phyloP scores from a whole-genome alignment of 2,888 invertebrate genomes.

The Diarsia rubi region DNA sequence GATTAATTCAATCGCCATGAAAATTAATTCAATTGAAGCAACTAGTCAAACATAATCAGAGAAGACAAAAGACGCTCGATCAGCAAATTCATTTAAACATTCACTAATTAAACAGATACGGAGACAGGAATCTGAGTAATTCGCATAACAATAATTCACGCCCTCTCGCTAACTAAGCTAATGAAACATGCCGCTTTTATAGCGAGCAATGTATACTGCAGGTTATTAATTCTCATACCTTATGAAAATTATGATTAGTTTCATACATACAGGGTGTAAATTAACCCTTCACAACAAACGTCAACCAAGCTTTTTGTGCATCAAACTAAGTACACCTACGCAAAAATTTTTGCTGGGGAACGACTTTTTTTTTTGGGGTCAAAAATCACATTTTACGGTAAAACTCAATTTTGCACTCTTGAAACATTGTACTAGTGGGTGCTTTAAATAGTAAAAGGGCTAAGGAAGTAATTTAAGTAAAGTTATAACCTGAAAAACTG shows the following conservation, averaged over 20 bases:
- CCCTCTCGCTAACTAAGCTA: constrained; percentile 30
- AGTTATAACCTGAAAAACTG: no score
- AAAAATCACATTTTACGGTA: no score
- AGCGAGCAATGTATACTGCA: constrained; percentile 44
- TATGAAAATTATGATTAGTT: background rate
- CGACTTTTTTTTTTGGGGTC: no score
- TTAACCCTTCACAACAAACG: no score
- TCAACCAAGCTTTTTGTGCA: no score
- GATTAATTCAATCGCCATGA: background rate
- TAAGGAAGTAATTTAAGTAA: no score
- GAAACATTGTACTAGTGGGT: no score
- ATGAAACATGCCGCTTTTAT: constrained; percentile 42
- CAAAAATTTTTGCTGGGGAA: no score
- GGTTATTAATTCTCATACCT: constrained; percentile 31
- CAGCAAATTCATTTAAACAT: constrained; percentile 42
- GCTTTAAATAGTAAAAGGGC: no score
- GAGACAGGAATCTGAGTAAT: constrained; percentile 50
- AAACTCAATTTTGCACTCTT: no score
- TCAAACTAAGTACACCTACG: no score
- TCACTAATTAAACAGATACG: constrained; percentile 46
- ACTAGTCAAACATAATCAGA: background rate
- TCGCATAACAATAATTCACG: constrained; percentile 50
- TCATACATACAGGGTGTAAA: no score
- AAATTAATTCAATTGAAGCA: background rate
- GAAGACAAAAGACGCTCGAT: constrained; percentile 17